Base-by-base conservation (phyloP, 92 coral and sea anemone species). In the Epizoanthus ramosus region DNA sequence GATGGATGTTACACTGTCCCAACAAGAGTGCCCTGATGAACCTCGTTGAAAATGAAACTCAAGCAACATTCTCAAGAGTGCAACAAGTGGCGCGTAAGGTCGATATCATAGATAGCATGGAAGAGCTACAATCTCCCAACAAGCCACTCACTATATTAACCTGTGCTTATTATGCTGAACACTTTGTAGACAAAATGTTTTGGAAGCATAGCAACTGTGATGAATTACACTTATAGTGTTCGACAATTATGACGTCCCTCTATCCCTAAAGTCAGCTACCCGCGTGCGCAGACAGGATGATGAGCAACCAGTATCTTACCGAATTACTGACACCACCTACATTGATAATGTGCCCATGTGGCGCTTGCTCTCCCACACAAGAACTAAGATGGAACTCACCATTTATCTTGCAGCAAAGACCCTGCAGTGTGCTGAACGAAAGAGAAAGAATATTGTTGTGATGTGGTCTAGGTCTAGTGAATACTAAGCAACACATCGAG, bases 11-110 rank as follows among this genome's bases (percentile, higher is more conserved):
- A 14, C 87, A 87, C 41, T 87, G 86, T 16, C 61, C 85, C 21
- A 71, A 47, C 23, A 90, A 87, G 84, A 83, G 90, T 79, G 83
- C 85, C 17, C 83, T 86, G 52, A 90, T 87, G 88, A 65, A 16
- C 85, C 24, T 86, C 31, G 71, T 81, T 57, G 92, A 85, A 63
- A 85, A 89, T n/a, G 68, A 88, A 21, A 75, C 73, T 5, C 66
- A 71, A 50, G n/a, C 85, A 24, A 28, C 79, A 19, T 8, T 57
- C 8, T 8, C 83, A 7, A 23, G 74, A 52, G 74, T 10, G 19
- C 77, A 10, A 35, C 76, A 81, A 74, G 45, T 25, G 45, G 61
- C 69, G 18, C 81, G 58, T 18, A 77, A 76, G 24, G 91, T 84
- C 3, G 83, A 37, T 58, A 83, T 76, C 59, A 57, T 80, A n/a